These are phyloP conservation scores for Misgurnus anguillicaudatus DNA, from an alignment of 2,113 vertebrate species.

Conservation along the genomic window DNA sequence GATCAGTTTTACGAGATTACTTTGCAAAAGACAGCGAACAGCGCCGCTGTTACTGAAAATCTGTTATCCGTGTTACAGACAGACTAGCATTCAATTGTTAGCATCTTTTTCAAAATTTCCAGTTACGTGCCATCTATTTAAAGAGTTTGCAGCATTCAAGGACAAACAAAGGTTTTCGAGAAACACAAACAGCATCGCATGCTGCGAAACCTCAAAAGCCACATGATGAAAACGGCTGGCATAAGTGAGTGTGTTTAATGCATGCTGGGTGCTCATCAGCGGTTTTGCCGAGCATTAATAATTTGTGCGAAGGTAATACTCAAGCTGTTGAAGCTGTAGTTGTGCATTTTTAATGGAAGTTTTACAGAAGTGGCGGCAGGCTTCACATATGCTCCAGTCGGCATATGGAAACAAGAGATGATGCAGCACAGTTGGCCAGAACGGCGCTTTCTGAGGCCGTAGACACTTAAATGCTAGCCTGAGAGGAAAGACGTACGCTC, in stretches of 20 bases:
- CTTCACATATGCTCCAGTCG: conserved; percentile 76
- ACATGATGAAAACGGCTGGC: conserved; percentile 59
- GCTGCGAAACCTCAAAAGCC: conserved; percentile 18
- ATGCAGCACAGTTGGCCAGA: conserved; percentile 77
- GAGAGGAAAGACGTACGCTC: conserved; percentile 71
- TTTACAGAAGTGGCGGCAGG: conserved; percentile 81
- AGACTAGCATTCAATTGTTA: not conserved
- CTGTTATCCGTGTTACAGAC: not conserved
- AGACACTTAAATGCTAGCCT: conserved; percentile 78
- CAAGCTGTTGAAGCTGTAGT: conserved; percentile 83
- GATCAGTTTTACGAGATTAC: no score
- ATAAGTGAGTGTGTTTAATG: conserved; percentile 73
- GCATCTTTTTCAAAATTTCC: not conserved
- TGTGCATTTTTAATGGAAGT: conserved; percentile 84
- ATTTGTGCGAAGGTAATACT: conserved; percentile 82
- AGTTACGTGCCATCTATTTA: not conserved
- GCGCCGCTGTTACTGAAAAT: not conserved
- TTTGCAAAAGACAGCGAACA: not conserved
- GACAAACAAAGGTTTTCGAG: conserved; percentile 22
- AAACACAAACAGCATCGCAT: conserved; percentile 19
- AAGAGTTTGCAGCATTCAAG: conserved; percentile 20
- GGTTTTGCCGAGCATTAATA: conserved; percentile 80
- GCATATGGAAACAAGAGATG: conserved; percentile 74
- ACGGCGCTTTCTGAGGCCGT: conserved; percentile 75
- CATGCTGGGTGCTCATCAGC: conserved; percentile 71